Evolutionary conservation across 2,113 vertebrate genomes (phyloP).

Genomic region (Lophura nycthemera): DNA sequence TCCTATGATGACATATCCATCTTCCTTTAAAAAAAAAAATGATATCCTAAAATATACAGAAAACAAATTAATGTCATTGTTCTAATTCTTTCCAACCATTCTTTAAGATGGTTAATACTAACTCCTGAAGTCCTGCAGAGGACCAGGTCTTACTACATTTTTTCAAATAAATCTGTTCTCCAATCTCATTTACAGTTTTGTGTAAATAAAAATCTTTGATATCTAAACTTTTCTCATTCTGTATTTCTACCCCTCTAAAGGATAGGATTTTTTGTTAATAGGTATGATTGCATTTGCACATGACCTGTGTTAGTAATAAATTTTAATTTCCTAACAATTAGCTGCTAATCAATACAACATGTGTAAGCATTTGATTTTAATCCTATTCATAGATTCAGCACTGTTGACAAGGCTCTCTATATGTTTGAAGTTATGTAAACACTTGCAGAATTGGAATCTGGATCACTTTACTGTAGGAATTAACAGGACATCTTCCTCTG

Average conservation of each 20-base stretch:
- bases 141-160: background rate
- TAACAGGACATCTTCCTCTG: background rate
- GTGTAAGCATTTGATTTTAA: background rate
- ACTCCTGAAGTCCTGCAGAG: background rate
- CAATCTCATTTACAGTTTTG: background rate
- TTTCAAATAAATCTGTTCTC: background rate
- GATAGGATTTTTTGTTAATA: background rate
- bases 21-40: background rate
- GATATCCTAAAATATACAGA: background rate
- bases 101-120: background rate
- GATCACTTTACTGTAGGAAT: background rate
- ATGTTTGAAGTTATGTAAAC: fast-evolving
- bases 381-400: background rate
- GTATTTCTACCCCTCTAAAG: background rate
- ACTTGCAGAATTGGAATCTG: background rate
- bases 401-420: background rate
- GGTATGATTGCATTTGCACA: background rate
- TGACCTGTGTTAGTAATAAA: background rate
- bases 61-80: background rate
- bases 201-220: background rate
- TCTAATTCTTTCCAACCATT: background rate
- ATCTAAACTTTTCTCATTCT: background rate
- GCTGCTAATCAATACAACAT: background rate
- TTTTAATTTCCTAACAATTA: background rate
- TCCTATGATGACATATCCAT: background rate